Evolutionary conservation across 2,888 invertebrate species (phyloP).

Genomic region (Ganaspis brasiliensis): DNA sequence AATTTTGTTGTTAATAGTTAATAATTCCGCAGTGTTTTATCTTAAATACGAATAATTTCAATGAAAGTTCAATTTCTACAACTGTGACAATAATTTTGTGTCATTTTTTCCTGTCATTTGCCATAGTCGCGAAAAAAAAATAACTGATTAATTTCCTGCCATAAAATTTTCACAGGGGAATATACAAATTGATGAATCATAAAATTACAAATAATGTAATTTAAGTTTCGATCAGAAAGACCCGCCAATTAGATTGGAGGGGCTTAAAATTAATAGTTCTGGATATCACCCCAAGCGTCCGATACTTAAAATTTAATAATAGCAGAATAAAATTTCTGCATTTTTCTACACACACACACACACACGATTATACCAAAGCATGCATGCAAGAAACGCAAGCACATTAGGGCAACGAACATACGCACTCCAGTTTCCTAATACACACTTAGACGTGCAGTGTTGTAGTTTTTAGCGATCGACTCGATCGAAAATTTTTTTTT

Average conservation of each 20-base stretch:
- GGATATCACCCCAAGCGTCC: slow-evolving; percentile 28
- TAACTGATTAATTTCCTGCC: too few relatives aligned
- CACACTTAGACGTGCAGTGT: slow-evolving; percentile 15
- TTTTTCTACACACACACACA: slow-evolving; percentile 2
- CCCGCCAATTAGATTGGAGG: neutral
- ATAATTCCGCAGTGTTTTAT: too few relatives aligned
- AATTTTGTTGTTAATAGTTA: too few relatives aligned
- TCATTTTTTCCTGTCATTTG: too few relatives aligned
- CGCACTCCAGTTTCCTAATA: slow-evolving; percentile 27
- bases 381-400: slow-evolving; percentile 38
- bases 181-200: neutral
- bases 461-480: slow-evolving; percentile 5
- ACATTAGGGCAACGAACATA: slow-evolving; percentile 35
- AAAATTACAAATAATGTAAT: neutral
- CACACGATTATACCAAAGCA: slow-evolving; percentile 41
- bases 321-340: slow-evolving; percentile 28
- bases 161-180: too few relatives aligned
- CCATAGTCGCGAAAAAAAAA: too few relatives aligned
- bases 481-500: slow-evolving; percentile 15
- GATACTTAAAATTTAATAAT: slow-evolving; percentile 18
- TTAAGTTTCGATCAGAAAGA: neutral
- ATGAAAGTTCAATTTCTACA: too few relatives aligned
- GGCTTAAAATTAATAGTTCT: neutral
- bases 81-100: too few relatives aligned
- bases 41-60: too few relatives aligned